phyloP scores from a whole-genome alignment of 2,888 invertebrate species.

The Drosophila leonis region DNA sequence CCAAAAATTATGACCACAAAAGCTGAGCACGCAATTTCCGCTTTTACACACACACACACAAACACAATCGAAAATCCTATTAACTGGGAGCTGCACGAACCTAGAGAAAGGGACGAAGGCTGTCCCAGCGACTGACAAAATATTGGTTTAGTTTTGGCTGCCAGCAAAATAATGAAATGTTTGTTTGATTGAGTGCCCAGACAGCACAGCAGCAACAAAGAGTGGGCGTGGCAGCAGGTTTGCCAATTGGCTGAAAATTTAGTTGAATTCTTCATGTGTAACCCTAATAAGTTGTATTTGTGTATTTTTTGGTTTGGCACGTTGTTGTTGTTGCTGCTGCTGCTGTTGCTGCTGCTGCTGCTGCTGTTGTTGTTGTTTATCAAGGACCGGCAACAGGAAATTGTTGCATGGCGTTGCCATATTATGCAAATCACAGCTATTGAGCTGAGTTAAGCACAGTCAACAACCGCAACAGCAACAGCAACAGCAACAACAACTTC shows the following conservation, averaged over 20 bases:
- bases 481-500: constrained; percentile 21
- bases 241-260: constrained; percentile 24
- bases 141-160: constrained; percentile 55
- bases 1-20: constrained; percentile 44
- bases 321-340: constrained; percentile 8
- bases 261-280: constrained; percentile 59
- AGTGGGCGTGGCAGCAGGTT: constrained; percentile 2
- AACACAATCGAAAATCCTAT: constrained; percentile 50
- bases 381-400: constrained; percentile 54
- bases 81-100: constrained; percentile 40
- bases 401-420: constrained; percentile 72
- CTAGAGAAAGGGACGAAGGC: neutral
- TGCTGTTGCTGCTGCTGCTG: too few species aligned
- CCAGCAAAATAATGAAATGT: constrained; percentile 61
- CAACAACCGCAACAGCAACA: constrained; percentile 47
- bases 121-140: constrained; percentile 42
- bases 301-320: constrained; percentile 5
- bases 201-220: neutral
- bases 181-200: constrained; percentile 60
- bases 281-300: constrained; percentile 55
- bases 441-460: constrained; percentile 59
- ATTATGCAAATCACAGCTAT: constrained; percentile 75
- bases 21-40: constrained; percentile 64
- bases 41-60: constrained; percentile 5
- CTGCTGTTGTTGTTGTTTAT: constrained; percentile 5